Conservation (phyloP, 2,797 vertebrate species). For the Aphelocoma californica region DNA sequence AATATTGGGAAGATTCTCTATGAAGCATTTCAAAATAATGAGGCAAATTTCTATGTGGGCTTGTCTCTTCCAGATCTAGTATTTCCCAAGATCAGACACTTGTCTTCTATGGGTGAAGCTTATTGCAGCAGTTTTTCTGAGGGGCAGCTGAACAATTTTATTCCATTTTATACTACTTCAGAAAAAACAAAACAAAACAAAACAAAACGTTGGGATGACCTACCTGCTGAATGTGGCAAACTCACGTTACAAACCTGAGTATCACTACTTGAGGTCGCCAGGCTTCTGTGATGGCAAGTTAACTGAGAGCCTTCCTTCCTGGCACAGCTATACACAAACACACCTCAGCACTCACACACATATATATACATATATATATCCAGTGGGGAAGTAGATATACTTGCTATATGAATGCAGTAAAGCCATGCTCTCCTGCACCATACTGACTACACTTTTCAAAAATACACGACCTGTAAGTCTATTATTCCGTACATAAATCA, state of each 20-base stretch:
- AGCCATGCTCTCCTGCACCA: background rate
- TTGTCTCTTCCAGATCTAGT: background rate
- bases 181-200: background rate
- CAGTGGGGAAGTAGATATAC: background rate
- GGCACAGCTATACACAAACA: background rate
- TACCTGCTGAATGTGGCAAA: background rate
- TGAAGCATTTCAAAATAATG: background rate
- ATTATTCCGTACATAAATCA: background rate
- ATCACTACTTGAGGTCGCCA: background rate
- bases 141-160: background rate
- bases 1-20: background rate
- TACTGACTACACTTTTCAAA: background rate
- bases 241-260: accelerated
- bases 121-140: background rate
- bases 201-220: background rate
- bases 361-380: accelerated
- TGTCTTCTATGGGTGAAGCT: background rate
- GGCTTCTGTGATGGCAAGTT: background rate
- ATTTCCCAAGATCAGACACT: background rate
- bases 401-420: background rate
- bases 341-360: background rate
- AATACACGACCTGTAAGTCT: background rate
- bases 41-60: background rate
- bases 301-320: background rate
- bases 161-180: background rate